Evolutionary conservation across 2,113 vertebrate species (phyloP).

Genomic region (Asarcornis scutulata): DNA sequence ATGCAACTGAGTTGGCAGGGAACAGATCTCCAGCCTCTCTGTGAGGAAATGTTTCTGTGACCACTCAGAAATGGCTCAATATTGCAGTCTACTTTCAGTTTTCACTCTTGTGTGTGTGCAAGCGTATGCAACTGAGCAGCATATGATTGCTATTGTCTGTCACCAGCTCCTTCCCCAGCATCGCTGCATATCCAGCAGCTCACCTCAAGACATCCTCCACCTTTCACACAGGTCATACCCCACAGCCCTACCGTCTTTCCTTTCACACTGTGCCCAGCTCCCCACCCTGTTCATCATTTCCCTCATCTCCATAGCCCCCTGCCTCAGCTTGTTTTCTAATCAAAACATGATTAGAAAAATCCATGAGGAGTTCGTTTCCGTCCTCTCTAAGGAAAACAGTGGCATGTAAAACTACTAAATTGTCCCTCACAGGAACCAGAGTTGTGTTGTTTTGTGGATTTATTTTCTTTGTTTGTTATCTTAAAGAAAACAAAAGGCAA

Average conservation of each 20-base stretch:
- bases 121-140: neutral
- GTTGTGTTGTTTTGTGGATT: accelerated
- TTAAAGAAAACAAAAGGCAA: neutral
- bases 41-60: neutral
- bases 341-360: neutral
- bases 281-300: neutral
- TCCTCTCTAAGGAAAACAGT: neutral
- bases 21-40: neutral
- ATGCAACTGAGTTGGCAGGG: neutral
- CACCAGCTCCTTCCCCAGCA: neutral
- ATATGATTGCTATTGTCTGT: neutral
- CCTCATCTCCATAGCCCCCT: neutral
- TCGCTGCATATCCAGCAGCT: neutral
- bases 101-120: neutral
- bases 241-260: neutral
- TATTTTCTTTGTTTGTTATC: neutral
- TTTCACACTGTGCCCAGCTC: neutral
- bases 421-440: neutral
- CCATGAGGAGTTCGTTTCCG: neutral
- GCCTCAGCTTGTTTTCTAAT: neutral
- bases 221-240: neutral
- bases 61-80: neutral
- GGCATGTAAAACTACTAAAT: neutral
- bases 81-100: neutral
- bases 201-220: neutral